These are phyloP conservation scores for Ichneumoninae sp. DNA, from an alignment of 2,888 invertebrate genomes.

Conservation along the genomic window DNA sequence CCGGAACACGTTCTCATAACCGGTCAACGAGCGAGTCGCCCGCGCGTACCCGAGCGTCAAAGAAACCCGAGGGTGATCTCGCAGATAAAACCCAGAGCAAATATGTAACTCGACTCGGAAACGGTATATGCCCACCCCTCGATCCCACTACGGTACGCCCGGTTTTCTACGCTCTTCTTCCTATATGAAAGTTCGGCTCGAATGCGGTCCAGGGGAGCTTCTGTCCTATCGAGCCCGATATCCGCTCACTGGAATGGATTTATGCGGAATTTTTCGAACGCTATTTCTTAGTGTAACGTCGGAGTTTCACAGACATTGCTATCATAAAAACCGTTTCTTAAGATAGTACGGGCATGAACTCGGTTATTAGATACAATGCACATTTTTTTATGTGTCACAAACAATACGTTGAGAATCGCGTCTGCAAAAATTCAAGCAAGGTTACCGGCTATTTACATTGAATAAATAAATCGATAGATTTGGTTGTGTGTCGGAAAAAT, in stretches of 20 bases:
- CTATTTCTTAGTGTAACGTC: too few relatives aligned
- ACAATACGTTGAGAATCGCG: too few relatives aligned
- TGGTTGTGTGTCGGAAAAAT: too few relatives aligned
- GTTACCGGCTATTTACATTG: too few relatives aligned
- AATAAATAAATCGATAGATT: too few relatives aligned
- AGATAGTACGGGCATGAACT: too few relatives aligned
- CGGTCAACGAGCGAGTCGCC: slow-evolving; percentile 58
- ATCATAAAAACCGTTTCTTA: too few relatives aligned
- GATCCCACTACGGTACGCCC: slow-evolving; percentile 23
- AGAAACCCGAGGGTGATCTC: slow-evolving; percentile 75
- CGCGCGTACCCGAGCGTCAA: slow-evolving; percentile 67
- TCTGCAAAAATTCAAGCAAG: too few relatives aligned
- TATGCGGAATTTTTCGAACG: too few relatives aligned
- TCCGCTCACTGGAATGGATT: background rate
- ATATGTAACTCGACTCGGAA: slow-evolving; percentile 74
- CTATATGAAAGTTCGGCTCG: slow-evolving; percentile 1
- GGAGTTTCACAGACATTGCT: too few relatives aligned
- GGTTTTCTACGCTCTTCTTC: slow-evolving; percentile 39
- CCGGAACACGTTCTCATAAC: slow-evolving; percentile 67
- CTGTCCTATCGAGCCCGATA: background rate
- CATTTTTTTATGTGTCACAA: too few relatives aligned
- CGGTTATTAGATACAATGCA: too few relatives aligned
- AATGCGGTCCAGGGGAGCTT: background rate
- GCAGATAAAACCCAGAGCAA: slow-evolving; percentile 75
- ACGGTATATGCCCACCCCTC: slow-evolving; percentile 62